Conservation (phyloP, 2,888 invertebrate genomes). For the Microplitis deprimator region DNA sequence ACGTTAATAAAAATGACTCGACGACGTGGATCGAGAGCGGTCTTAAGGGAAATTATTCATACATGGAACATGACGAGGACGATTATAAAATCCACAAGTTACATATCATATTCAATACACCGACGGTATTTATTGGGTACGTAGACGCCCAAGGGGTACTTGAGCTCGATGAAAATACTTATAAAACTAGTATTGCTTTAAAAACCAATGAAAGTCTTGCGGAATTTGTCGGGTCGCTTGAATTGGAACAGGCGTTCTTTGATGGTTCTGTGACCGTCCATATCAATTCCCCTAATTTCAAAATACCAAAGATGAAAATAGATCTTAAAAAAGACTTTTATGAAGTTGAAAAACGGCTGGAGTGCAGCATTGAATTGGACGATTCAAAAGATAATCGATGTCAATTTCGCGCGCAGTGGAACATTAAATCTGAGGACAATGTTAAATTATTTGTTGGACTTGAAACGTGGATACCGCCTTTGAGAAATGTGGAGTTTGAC, state of each 20-base stretch:
- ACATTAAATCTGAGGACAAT: conserved; percentile 59
- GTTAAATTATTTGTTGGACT: conserved; percentile 61
- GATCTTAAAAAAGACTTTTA: conserved; percentile 81
- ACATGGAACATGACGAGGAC: conserved; percentile 66
- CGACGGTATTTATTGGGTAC: conserved; percentile 72
- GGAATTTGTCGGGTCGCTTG: conserved; percentile 73
- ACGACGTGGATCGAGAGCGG: conserved; percentile 73
- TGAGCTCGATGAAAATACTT: conserved; percentile 73
- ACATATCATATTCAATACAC: conserved; percentile 74
- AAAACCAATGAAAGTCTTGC: conserved; percentile 73
- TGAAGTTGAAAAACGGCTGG: conserved; percentile 77
- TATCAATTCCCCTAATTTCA: conserved; percentile 77
- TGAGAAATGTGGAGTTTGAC: conserved; percentile 62
- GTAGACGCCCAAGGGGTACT: conserved; percentile 71
- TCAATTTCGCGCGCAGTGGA: conserved; percentile 65
- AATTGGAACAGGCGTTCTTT: conserved; percentile 78
- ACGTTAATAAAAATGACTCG: conserved; percentile 67
- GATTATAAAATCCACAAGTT: conserved; percentile 71
- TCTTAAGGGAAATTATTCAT: conserved; percentile 73
- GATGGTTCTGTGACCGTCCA: conserved; percentile 77
- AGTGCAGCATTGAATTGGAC: conserved; percentile 76
- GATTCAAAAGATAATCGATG: conserved; percentile 65
- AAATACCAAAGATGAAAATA: conserved; percentile 78
- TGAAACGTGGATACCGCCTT: conserved; percentile 66
- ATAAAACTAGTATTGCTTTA: conserved; percentile 73